Evolutionary conservation across 2,113 vertebrate species (phyloP), one percentile per base, ranked within the genome.

Genomic region (Pagrus major): DNA sequence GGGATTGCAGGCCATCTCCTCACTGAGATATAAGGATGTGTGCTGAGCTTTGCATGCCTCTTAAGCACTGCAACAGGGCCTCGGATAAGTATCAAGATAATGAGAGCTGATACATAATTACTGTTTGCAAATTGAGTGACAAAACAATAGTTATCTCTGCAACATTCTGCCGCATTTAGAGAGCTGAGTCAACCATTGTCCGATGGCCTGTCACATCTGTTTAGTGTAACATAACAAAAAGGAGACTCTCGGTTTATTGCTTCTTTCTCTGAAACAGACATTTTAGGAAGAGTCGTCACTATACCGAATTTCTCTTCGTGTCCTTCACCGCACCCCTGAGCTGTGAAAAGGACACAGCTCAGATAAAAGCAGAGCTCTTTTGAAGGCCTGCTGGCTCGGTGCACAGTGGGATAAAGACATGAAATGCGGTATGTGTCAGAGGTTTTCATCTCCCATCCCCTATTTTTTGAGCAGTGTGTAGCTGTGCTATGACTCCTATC

Each of bases 351-450:
- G 81, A 86, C 85, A 77, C 52, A 54, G 58, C 64, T 76, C 70
- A 52, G 71, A 89, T 83, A 75, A 83, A 85, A 78, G 56, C 35
- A 16, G 41, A 65, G 81, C 44, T 44, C 33, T 79, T n/a, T 25
- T 84, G 79, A 85, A 83, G 58, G 80, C 79, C 73, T 81, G 76
- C 55, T 87, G 78, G 61, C 58, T 58, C 21, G 23, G 47, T 67
- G 73, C 79, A 81, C 84, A 90, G 73, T 61, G 27, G 84, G 82
- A 80, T 80, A 73, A 86, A 85, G 41, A 85, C 77, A 83, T 77
- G 59, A 83, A 81, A 80, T 65, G 47, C 69, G 68, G 47, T 71
- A 29, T 76, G 71, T 85, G 79, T 78, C 78, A 73, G 49, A 75
- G 74, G 54, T 35, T 78, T 58, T 68, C 77, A 80, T 87, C 70